Base-by-base conservation (phyloP, 2,888 invertebrate genomes). In the Thymelicus lineola region DNA sequence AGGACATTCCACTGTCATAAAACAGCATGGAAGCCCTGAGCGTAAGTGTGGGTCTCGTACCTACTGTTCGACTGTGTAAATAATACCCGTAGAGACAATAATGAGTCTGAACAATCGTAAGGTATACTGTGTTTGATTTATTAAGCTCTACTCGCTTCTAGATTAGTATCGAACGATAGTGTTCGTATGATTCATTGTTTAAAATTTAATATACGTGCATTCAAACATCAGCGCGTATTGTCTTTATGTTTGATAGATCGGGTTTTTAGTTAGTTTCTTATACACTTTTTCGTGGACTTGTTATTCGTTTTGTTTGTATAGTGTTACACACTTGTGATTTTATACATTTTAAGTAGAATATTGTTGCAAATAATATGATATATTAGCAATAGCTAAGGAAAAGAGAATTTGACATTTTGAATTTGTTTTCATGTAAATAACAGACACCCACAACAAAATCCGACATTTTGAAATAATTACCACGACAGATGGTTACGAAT, bases 81-180 rank as follows among this genome's bases (percentile, higher is more conserved):
- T 87, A 88, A 86, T 86, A 86, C 87, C 86, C 82, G 81, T 80
- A 83, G 86, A 90, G 90, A 92, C 90, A 91, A 90, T 90, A 90
- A 88, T 84, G 86, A 87, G 87, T 87, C 84, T 80, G 82, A 84
- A 88, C 88, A 87, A 91, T 91, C 87, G 86, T 83, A 80, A 77
- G 82, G 81, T 82, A 85, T 89, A 87, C 85, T 87, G 84, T 89
- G 83, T 87, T 90, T 91, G 91, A 91, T 91, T 91, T 91, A 92
- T 91, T 88, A 89, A 86, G 81, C 84, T 81, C 82, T 80, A 81
- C 81, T 79, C 72, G 78, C 77, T 75, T 73, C 61, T 79, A 80
- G 85, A 78, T 77, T 72, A 75, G 72, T 78, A 75, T 75, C 76
- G 70, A 72, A 72, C 53, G 53, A 69, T 72, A 71, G 71, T 53